These are phyloP conservation scores for Lasiurus borealis DNA, from an alignment of 2,113 vertebrate species.

Conservation along the genomic window DNA sequence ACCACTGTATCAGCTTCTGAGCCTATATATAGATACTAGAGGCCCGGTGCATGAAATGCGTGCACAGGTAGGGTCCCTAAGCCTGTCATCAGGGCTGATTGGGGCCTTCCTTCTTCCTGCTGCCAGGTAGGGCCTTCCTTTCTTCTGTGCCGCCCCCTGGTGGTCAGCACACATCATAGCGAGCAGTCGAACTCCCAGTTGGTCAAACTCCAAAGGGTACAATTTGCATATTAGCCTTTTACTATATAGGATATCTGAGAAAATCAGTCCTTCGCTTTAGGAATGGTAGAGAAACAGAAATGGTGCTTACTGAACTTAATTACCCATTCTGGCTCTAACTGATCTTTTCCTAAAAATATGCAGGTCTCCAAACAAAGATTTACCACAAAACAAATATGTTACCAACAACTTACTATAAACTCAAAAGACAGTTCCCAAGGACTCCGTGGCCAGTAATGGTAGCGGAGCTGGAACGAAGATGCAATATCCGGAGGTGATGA, in stretches of 20 bases:
- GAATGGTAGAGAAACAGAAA: background rate
- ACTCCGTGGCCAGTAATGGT: background rate
- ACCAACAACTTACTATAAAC: background rate
- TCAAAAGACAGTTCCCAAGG: background rate
- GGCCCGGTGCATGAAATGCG: no score
- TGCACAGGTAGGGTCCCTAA: no score
- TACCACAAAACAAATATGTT: background rate
- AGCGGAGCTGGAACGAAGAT: background rate
- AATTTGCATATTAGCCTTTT: no score
- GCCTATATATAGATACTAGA: background rate
- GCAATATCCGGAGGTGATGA: no score
- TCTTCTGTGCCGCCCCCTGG: no score
- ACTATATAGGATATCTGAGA: background rate
- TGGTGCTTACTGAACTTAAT: background rate
- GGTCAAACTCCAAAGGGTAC: no score
- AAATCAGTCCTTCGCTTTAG: background rate
- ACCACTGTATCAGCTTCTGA: background rate
- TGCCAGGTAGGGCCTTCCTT: no score
- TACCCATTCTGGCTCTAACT: background rate
- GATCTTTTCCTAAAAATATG: constrained; percentile 31
- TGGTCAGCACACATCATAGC: no score
- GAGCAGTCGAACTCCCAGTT: no score
- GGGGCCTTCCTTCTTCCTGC: no score
- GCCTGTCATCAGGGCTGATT: no score
- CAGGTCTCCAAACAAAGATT: constrained; percentile 29